Evolutionary conservation across 2,797 vertebrate genomes (phyloP).

Genomic region (Sebastes ruberrimus): DNA sequence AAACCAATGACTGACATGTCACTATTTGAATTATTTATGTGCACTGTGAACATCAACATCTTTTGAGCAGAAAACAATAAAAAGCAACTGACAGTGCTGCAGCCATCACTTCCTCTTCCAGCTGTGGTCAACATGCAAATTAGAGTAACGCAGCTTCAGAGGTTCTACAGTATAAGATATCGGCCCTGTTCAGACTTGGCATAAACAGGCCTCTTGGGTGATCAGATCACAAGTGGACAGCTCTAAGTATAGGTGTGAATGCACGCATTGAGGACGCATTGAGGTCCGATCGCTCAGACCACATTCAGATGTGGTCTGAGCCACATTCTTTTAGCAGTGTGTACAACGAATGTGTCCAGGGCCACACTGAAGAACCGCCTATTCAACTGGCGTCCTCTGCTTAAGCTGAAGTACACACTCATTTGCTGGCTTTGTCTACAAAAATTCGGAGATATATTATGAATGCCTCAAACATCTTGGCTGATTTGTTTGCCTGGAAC

Average conservation of each 20-base stretch:
- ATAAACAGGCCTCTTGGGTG: neutral
- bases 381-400: too few relatives aligned
- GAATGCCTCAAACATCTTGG: too few relatives aligned
- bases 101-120: neutral
- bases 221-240: neutral
- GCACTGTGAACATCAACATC: conserved; percentile 6
- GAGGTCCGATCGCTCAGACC: neutral
- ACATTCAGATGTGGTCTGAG: neutral
- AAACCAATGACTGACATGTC: conserved; percentile 5
- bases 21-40: conserved; percentile 27
- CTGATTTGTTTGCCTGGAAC: too few relatives aligned
- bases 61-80: conserved; percentile 9
- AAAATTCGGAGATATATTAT: too few relatives aligned
- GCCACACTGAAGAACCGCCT: too few relatives aligned
- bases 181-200: neutral
- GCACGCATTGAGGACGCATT: neutral
- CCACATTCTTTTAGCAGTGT: neutral
- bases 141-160: neutral
- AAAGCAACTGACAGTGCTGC: neutral
- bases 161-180: neutral
- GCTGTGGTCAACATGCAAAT: neutral
- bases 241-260: neutral
- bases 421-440: too few relatives aligned
- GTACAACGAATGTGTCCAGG: too few relatives aligned
- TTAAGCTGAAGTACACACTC: too few relatives aligned